Base-by-base conservation (phyloP, 2,113 vertebrate species). In the Prionailurus viverrinus region DNA sequence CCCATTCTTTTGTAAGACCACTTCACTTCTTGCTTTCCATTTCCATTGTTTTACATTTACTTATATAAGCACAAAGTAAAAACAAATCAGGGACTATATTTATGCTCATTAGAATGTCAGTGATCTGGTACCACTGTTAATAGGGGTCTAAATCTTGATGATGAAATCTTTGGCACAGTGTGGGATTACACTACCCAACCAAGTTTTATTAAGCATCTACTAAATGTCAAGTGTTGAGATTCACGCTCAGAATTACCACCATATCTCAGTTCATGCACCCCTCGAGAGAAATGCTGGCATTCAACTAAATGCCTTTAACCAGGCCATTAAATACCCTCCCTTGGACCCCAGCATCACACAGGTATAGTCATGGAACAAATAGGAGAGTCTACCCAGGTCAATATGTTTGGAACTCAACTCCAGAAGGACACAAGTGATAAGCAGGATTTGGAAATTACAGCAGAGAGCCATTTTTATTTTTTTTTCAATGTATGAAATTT, bases 291-390 rank as follows among this genome's bases (percentile, higher is more conserved):
- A 80, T 18, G 1, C 41, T 84, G n/a, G 19, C 21, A n/a, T 89
- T 80, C 25, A 79, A 33, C 31, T 76, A 76, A 78, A 45, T 53
- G 53, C 29, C 71, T 93, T 84, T 74, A 31, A 69, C 39, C 18
- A 89, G 69, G 10, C 4, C 48, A 63, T 27, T 51, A 51, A 29
- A 53, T 21, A 81, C 7, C 23, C 12, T 73, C 33, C 63, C 53
- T 68, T 66, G 7, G 39, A 39, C 80, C 63, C 3, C 23, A 27
- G 31, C 41, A 95, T 74, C 84, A 79, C n/a, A 76, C 7, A 73
- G 48, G 39, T 65, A n/a, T 86, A 53, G 68, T 94, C 84, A 65
- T n/a, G n/a, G 48, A 92, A 73, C 33, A 90, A 89, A 94, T 10
- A 76, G 12, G 45, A 73, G 3, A 13, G 6, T 45, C 89, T 86